These are phyloP conservation scores for Caenorhabditis macrosperma DNA, from an alignment of 2,888 invertebrate genomes.

Conservation along the genomic window DNA sequence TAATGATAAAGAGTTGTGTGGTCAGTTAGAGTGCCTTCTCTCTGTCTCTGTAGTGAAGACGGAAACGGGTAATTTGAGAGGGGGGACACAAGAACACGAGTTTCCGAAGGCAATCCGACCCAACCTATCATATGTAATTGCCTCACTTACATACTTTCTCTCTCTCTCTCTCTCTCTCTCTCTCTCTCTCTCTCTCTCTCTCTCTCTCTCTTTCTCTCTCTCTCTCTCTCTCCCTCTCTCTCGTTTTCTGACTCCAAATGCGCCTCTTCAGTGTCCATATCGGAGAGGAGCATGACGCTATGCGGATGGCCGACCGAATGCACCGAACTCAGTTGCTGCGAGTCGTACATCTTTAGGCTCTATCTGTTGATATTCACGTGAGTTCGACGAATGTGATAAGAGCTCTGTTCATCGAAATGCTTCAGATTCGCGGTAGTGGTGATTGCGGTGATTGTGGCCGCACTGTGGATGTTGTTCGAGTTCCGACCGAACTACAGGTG, in stretches of 20 bases:
- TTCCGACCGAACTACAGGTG: conserved; percentile 64
- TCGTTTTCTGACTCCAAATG: neutral
- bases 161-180: conserved; percentile 1
- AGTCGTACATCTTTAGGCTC: conserved; percentile 66
- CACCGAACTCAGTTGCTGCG: conserved; percentile 65
- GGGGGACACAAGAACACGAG: conserved; percentile 10
- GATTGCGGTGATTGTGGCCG: conserved; percentile 57
- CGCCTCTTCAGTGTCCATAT: neutral
- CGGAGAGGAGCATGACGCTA: conserved; percentile 57
- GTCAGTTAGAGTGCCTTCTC: no score
- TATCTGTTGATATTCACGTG: conserved; percentile 67
- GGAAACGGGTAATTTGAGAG: conserved; percentile 57
- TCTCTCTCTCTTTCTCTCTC: conserved; percentile 1
- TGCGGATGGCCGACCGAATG: conserved; percentile 67
- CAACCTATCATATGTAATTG: conserved; percentile 35
- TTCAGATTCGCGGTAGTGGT: conserved; percentile 61
- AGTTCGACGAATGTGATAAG: neutral
- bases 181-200: conserved; percentile 2
- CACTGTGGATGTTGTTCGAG: conserved; percentile 65
- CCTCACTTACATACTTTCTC: neutral
- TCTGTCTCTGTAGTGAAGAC: no score
- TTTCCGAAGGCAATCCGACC: conserved; percentile 46
- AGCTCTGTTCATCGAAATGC: neutral
- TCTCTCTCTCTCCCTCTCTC: conserved; percentile 2
- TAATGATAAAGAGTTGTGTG: neutral